Base-by-base conservation (phyloP, 2,888 invertebrate genomes). In the Drosophila tanythrix region DNA sequence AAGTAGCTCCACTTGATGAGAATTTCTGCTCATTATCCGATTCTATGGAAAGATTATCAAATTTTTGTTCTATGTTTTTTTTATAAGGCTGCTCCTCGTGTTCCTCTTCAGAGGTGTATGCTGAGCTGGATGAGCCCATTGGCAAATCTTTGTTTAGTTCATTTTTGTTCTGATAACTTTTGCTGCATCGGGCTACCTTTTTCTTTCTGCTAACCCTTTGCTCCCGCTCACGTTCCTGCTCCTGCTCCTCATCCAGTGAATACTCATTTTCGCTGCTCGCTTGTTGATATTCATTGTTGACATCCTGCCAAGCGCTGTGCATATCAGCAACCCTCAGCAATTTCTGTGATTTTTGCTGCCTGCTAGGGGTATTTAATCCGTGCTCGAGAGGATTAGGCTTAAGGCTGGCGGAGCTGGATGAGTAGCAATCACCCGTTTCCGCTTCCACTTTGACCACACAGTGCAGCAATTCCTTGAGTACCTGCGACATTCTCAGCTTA, bases 1-100 rank as follows among this genome's bases (percentile, higher is more conserved):
- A 97, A 18, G 98, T 98, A 88, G 96, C 97, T 25, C 46, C 46
- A 2, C 97, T 97, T 0, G 97, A 97, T 13, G 97, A 97, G 59
- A 95, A 95, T 43, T 94, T 95, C 29, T 52, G 57, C 52, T 65
- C 35, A 8, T 13, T 27, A 2, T 65, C 57, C 6, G 31, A 50
- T 27, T 71, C 53, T 7, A 50, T 13, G 15, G 48, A 33, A 4
- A 60, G 25, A 5, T 43, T 53, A 2, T 31, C 46, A 13, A 33
- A 1, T n/a, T 27, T 29, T n/a, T 51, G n/a, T n/a, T 51, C 29
- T 13, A 11, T 35, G 3, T 53, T 29, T 18, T n/a, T 46, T 18
- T 55, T 36, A 7, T 3, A 27, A 29, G 4, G 15, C 15, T 46
- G 46, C 46, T 70, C 56, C 29, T 69, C 94, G 46, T 93, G 25